Evolutionary conservation across 2,888 invertebrate genomes (phyloP).

Genomic region (Sabatieria punctata): DNA sequence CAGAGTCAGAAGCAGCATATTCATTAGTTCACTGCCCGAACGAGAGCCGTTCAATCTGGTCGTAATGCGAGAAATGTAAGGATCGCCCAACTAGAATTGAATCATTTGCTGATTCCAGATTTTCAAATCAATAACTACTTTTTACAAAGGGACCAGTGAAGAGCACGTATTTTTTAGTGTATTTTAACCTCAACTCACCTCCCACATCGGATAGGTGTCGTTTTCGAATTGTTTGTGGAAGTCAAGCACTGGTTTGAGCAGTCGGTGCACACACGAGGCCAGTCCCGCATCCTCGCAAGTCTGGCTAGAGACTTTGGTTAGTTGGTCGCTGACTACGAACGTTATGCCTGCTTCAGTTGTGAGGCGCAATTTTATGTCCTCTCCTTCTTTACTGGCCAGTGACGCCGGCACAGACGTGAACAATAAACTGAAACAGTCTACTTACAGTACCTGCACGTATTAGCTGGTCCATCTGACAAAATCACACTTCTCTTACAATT

Average conservation of each 20-base stretch:
- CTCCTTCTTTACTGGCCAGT: too few relatives aligned
- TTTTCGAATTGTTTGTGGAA: slow-evolving; percentile 3
- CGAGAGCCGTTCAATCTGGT: slow-evolving; percentile 14
- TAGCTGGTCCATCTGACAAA: too few relatives aligned
- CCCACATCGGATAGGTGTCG: slow-evolving; percentile 10
- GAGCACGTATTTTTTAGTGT: neutral
- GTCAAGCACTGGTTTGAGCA: neutral
- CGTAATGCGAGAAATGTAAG: slow-evolving; percentile 28
- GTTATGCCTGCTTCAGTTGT: too few relatives aligned
- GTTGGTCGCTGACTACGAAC: too few relatives aligned
- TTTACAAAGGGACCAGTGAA: neutral
- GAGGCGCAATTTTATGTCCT: too few relatives aligned
- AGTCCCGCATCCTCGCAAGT: neutral
- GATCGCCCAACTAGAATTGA: slow-evolving; percentile 30
- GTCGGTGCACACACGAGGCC: slow-evolving; percentile 1
- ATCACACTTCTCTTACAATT: too few relatives aligned
- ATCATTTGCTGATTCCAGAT: too few relatives aligned
- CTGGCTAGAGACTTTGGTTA: too few relatives aligned
- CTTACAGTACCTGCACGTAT: too few relatives aligned
- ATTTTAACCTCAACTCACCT: slow-evolving; percentile 12
- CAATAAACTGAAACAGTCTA: too few relatives aligned
- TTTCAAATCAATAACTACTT: too few relatives aligned
- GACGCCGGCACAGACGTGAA: too few relatives aligned
- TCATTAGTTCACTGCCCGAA: slow-evolving; percentile 40
- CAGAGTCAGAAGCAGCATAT: slow-evolving; percentile 57